Evolutionary conservation across 2,113 vertebrate species (phyloP).

Genomic region (Poeciliopsis retropinna): DNA sequence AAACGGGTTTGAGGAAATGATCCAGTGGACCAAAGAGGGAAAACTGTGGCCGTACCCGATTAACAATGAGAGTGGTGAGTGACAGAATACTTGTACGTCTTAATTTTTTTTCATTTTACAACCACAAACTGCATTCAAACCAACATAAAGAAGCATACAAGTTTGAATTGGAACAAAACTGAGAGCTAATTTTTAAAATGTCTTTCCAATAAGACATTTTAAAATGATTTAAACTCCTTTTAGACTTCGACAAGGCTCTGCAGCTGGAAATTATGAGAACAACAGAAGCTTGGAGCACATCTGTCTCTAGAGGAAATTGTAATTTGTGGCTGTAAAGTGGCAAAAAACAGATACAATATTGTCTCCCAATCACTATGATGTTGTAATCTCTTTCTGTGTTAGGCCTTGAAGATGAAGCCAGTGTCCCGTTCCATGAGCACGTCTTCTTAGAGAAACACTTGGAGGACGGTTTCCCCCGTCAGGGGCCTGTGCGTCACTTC

Average conservation of each 20-base stretch:
- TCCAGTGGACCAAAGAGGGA: constrained; percentile 94
- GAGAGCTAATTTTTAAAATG: too few species aligned
- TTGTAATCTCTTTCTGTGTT: constrained; percentile 13
- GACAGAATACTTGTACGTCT: not conserved
- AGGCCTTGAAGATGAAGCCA: constrained; percentile 90
- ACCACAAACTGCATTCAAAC: not conserved
- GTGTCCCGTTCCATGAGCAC: constrained; percentile 92
- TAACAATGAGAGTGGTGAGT: constrained; percentile 89
- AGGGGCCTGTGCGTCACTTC: constrained; percentile 93
- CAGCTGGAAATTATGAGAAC: not conserved
- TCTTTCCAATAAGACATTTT: too few species aligned
- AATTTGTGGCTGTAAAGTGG: not conserved
- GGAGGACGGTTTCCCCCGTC: constrained; percentile 84
- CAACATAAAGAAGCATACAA: not conserved
- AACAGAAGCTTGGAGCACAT: too few species aligned
- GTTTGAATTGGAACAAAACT: not conserved
- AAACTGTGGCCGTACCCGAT: constrained; percentile 93
- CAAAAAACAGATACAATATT: not conserved
- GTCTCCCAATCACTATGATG: not conserved
- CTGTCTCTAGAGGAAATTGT: too few species aligned
- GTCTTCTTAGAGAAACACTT: constrained; percentile 92
- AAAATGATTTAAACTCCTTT: too few species aligned
- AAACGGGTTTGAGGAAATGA: constrained; percentile 96
- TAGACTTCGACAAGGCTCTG: not conserved
- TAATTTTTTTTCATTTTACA: not conserved